A percentile compares a stretch with the other conserved stretches of the same genome.
These are phyloP conservation scores for Triplophysa yarkandensis DNA, from an alignment of 2,797 vertebrate species.

Conservation along the genomic window DNA sequence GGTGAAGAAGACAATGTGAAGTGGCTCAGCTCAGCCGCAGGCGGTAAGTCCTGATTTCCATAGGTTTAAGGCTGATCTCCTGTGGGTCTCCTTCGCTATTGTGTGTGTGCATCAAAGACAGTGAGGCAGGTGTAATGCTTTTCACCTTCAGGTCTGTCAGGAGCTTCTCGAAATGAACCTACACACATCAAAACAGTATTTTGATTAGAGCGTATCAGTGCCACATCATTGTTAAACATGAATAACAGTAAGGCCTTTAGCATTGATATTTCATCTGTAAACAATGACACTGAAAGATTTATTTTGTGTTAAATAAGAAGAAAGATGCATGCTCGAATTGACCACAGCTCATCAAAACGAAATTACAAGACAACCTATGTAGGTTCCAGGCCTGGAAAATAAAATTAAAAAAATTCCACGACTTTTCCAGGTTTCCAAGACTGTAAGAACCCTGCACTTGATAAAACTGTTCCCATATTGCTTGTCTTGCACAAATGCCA, in stretches of 20 bases:
- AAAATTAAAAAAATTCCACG: no score
- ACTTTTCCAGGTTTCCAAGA: no score
- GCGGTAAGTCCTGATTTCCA: constrained; percentile 89
- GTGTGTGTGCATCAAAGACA: constrained; percentile 79
- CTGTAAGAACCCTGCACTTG: no score
- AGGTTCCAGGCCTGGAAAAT: no score
- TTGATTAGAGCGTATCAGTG: not conserved
- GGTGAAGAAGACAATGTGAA: not conserved
- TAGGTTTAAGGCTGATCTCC: constrained; percentile 79
- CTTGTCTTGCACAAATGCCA: not conserved
- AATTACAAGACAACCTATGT: no score
- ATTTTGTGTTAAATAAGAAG: no score
- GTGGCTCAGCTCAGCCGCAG: constrained; percentile 76
- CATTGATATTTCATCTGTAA: not conserved
- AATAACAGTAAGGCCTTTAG: not conserved
- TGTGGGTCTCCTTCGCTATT: constrained; percentile 67
- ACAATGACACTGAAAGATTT: not conserved
- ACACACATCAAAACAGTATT: constrained; percentile 15
- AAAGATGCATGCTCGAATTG: no score
- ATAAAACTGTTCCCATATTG: not conserved
- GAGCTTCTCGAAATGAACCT: constrained; percentile 75
- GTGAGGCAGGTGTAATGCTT: constrained; percentile 71
- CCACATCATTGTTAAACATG: not conserved
- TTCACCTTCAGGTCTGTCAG: constrained; percentile 75
- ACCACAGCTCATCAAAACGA: no score